phyloP scores from a whole-genome alignment of 2,888 invertebrate genomes.

The Drosophila eohydei region DNA sequence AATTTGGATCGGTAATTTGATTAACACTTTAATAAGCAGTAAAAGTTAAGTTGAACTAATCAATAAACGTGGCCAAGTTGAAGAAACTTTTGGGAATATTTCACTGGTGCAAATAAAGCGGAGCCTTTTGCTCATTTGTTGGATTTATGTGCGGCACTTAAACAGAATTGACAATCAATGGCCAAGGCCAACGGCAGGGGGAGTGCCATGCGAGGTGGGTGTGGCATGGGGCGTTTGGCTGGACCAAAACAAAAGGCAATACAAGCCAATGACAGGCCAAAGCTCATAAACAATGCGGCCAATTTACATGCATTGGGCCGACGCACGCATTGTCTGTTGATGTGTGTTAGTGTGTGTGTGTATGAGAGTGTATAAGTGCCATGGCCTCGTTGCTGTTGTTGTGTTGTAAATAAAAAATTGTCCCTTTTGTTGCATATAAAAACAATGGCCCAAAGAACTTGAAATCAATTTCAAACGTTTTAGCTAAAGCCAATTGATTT shows the following conservation, averaged over 20 bases:
- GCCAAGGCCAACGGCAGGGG: conserved; percentile 54
- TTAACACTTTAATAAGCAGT: conserved; percentile 10
- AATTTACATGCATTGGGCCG: conserved; percentile 72
- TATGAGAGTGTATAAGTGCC: conserved; percentile 31
- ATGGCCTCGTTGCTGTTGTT: conserved; percentile 39
- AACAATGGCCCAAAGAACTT: conserved; percentile 77
- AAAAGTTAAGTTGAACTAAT: conserved; percentile 4
- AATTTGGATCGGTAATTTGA: background rate
- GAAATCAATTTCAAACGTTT: conserved; percentile 78
- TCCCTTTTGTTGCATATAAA: conserved; percentile 78
- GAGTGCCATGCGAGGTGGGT: background rate
- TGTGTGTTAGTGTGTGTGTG: conserved; percentile 10
- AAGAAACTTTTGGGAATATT: conserved; percentile 16
- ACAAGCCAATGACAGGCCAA: conserved; percentile 28
- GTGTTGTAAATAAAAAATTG: conserved; percentile 71
- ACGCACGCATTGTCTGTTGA: conserved; percentile 28
- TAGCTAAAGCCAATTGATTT: conserved; percentile 78
- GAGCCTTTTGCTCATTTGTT: conserved; percentile 62
- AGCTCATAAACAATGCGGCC: conserved; percentile 74
- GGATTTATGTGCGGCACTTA: conserved; percentile 72
- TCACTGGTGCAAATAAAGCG: conserved; percentile 23
- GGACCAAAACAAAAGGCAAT: conserved; percentile 54
- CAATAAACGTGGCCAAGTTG: conserved; percentile 12
- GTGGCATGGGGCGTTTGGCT: conserved; percentile 11
- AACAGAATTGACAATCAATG: conserved; percentile 77